Conservation (phyloP, 1,140 invertebrate genomes). For the Papilio dardanus region DNA sequence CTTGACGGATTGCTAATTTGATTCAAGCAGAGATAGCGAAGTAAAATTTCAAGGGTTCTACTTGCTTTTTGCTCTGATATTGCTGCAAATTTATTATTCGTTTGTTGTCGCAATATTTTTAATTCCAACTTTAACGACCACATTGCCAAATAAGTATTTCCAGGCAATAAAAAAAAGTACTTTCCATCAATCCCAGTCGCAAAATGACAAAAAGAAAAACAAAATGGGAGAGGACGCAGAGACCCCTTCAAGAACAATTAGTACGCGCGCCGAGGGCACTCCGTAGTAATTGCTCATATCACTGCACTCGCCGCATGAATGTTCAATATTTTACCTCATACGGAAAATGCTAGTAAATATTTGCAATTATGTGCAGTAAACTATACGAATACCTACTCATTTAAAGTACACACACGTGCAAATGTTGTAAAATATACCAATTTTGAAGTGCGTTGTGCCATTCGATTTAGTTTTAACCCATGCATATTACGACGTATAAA, state of each 20-base stretch:
- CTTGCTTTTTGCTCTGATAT: not conserved
- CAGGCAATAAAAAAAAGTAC: not conserved
- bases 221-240: constrained; percentile 36
- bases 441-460: too few relatives aligned
- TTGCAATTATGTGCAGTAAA: too few relatives aligned
- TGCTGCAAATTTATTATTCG: not conserved
- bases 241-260: constrained; percentile 65
- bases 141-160: not conserved
- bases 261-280: constrained; percentile 55
- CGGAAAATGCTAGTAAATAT: not conserved
- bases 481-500: too few relatives aligned
- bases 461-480: too few relatives aligned
- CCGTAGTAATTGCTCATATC: constrained; percentile 65
- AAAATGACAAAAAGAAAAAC: constrained; percentile 42
- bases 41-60: not conserved
- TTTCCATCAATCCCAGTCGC: not conserved
- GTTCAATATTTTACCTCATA: not conserved
- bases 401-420: too few relatives aligned
- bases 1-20: constrained; percentile 5
- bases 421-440: too few relatives aligned
- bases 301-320: constrained; percentile 28
- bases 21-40: not conserved
- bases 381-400: not conserved
- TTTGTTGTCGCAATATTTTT: not conserved
- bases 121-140: not conserved